A percentile compares a stretch with the other conserved stretches of the same genome.
Conservation (phyloP, 1,140 invertebrate genomes). For the Holotrichia oblita region DNA sequence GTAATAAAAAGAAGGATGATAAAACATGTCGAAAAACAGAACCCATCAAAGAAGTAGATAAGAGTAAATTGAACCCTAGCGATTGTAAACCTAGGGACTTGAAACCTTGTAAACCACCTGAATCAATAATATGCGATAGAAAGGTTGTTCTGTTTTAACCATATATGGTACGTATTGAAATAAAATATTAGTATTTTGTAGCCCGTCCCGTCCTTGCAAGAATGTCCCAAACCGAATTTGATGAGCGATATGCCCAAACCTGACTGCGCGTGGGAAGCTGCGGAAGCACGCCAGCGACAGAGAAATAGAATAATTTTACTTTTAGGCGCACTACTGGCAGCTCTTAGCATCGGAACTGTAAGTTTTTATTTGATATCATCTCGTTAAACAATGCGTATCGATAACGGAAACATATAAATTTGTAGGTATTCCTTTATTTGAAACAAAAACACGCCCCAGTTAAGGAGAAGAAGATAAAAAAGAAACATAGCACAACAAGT, state of each 20-base stretch:
- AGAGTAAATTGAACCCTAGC: not conserved
- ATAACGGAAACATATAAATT: too few species aligned
- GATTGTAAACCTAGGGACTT: slow-evolving; percentile 34
- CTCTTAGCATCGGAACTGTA: slow-evolving; percentile 51
- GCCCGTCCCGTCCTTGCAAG: slow-evolving; percentile 49
- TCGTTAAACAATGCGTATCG: too few species aligned
- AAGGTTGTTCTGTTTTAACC: slow-evolving; percentile 28
- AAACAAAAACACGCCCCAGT: not conserved
- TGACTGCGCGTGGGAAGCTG: slow-evolving; percentile 46
- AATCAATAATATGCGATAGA: not conserved
- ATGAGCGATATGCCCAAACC: slow-evolving; percentile 53
- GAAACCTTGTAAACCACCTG: not conserved
- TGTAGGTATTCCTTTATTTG: not conserved
- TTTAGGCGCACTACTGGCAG: slow-evolving; percentile 49
- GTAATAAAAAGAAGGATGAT: slow-evolving; percentile 35
- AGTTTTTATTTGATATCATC: slow-evolving; percentile 44
- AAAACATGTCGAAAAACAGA: slow-evolving; percentile 37
- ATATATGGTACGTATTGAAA: not conserved
- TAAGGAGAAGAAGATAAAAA: not conserved
- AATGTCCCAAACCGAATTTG: slow-evolving; percentile 52
- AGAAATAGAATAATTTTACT: slow-evolving; percentile 47
- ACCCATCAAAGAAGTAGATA: slow-evolving; percentile 28
- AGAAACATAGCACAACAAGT: not conserved
- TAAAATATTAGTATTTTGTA: slow-evolving; percentile 44
- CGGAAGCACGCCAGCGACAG: slow-evolving; percentile 46